Conservation (phyloP, 2,888 invertebrate species). For the Drosophila atroscutellata region DNA sequence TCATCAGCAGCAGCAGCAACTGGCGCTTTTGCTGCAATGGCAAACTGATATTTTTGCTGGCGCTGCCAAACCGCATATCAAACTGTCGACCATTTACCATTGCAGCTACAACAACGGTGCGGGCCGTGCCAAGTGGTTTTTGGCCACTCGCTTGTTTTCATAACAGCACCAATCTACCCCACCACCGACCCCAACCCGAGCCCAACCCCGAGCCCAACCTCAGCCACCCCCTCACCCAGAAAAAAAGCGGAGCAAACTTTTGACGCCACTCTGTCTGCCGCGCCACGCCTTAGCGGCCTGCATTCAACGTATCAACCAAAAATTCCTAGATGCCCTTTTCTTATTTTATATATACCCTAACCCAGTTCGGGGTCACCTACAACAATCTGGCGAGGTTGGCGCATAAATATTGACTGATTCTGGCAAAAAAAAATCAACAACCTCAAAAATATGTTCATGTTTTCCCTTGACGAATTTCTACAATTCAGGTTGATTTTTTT, state of each 20-base stretch:
- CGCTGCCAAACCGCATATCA: slow-evolving; percentile 78
- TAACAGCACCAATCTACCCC: slow-evolving; percentile 47
- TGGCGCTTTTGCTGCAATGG: slow-evolving; percentile 47
- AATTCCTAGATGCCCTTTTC: slow-evolving; percentile 73
- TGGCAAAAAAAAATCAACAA: too few relatives aligned
- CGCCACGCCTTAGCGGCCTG: slow-evolving; percentile 78
- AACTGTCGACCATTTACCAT: slow-evolving; percentile 79
- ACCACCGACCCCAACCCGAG: background rate
- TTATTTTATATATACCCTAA: slow-evolving; percentile 51
- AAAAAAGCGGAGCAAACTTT: slow-evolving; percentile 56
- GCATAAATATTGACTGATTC: background rate
- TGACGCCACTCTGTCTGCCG: slow-evolving; percentile 78
- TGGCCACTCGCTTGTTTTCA: slow-evolving; percentile 78
- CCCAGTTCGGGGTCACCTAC: background rate
- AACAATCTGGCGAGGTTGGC: background rate
- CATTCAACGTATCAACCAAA: slow-evolving; percentile 63
- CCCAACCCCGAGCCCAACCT: background rate
- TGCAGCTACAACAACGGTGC: slow-evolving; percentile 69
- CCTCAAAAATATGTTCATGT: too few relatives aligned
- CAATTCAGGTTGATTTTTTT: background rate
- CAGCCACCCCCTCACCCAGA: background rate
- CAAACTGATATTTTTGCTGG: slow-evolving; percentile 79
- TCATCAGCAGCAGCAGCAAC: slow-evolving; percentile 59
- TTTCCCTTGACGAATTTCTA: background rate
- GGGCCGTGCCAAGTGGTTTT: slow-evolving; percentile 77